Conservation (phyloP, 2,797 vertebrate species). For the Chiroxiphia lanceolata region DNA sequence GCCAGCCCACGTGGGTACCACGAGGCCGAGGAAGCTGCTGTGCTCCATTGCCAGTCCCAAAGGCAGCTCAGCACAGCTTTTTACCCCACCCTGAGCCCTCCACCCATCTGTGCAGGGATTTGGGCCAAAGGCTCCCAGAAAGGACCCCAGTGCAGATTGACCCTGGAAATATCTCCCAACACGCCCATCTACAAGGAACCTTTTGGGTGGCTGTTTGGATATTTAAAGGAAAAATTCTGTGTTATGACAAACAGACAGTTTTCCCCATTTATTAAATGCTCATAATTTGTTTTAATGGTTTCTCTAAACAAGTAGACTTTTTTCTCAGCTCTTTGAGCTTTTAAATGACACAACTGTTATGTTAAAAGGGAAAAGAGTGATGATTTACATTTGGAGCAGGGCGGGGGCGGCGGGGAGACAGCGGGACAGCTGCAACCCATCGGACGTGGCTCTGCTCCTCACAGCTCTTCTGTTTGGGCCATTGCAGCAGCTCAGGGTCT, state of each 20-base stretch:
- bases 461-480: constrained; percentile 13
- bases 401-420: neutral
- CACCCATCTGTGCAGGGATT: neutral
- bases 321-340: constrained; percentile 71
- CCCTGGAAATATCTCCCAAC: neutral
- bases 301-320: constrained; percentile 71
- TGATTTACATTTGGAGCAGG: constrained; percentile 69
- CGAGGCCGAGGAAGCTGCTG: rapidly evolving
- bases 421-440: constrained; percentile 67
- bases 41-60: neutral
- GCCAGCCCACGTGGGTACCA: neutral
- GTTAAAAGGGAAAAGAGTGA: constrained; percentile 67
- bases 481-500: neutral
- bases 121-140: neutral
- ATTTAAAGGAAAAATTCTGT: constrained; percentile 61
- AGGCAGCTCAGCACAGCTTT: neutral
- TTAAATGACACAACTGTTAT: constrained; percentile 70
- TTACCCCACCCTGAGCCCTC: neutral
- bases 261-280: constrained; percentile 71
- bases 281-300: constrained; percentile 74
- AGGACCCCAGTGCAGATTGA: neutral
- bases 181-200: neutral
- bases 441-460: neutral
- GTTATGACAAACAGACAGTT: constrained; percentile 71
- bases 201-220: constrained; percentile 48